Evolutionary conservation across 2,113 vertebrate species (phyloP), one percentile per base, ranked within the genome.

Genomic region (Nesoenas mayeri): DNA sequence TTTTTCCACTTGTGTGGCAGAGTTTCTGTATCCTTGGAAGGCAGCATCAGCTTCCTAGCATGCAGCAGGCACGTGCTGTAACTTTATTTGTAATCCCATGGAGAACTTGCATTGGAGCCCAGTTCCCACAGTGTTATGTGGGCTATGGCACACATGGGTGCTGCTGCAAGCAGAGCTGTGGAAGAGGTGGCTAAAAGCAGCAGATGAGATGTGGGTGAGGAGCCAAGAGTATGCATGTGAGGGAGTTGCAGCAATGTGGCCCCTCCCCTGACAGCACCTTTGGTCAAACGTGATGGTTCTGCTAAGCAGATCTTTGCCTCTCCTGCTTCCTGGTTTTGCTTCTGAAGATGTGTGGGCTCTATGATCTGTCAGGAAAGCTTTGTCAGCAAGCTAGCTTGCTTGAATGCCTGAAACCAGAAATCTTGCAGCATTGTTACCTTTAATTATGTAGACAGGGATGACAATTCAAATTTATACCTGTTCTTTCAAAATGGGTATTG

Each of bases 31-130:
- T 56, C 42, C 14, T 44, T 77, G n/a, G 53, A 32, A 72, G 36
- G 36, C 6, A n/a, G 12, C 12, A 48, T 40, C 32, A 71, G 34
- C 53, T 86, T 42, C 56, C 32, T n/a, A 7, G 53, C 26, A 15
- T 7, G 18, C 26, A 57, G 51, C 19, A 74, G 61, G 22, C 0
- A 0, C 1, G 0, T 67, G 42, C 61, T 82, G 16, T 50, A 44
- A 34, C 22, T 75, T 47, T 71, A 36, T 34, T 50, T 61, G 54
- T 28, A 57, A 44, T 19, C 25, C 13, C 9, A 14, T 0, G 3
- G 34, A 81, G 40, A 82, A 31, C 34, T 51, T 50, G 31, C 15
- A 25, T 51, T 22, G 8, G 34, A 67, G 62, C n/a, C 18, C 14
- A 10, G 44, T n/a, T 88, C 32, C 15, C 32, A 9, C 18, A 4